Base-by-base conservation (phyloP, 2,797 vertebrate genomes). In the Pipistrellus nathusii region DNA sequence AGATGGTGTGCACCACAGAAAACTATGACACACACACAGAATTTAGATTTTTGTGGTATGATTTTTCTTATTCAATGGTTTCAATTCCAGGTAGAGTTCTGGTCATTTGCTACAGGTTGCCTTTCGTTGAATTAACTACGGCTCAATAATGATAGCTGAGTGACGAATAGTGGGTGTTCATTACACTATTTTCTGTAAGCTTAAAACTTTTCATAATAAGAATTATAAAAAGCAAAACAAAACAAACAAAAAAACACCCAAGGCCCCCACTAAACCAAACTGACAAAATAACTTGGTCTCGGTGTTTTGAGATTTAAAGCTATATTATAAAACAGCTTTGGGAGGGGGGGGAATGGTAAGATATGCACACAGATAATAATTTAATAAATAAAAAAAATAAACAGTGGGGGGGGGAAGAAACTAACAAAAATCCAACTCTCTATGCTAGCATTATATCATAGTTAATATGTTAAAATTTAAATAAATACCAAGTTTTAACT, bases 171-270 rank as follows among this genome's bases (percentile, higher is more conserved):
- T 73, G 13, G 21, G 21, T 9, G 13, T 55, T 80, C 41, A 69
- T 46, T 73, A 73, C 17, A 69, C 11, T 84, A 41, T 81, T 81
- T 85, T 85, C 27, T 71, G 3, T 83, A 91, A 87, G 32, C 48
- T 68, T 73, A 17, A 96, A 96, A 87, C 66, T 93, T 90, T 81
- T 57, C 64, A 80, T 72, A 73, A 84, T 30, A 71, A 93, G 76
- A 85, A n/a, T 72, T 8, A 7, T 13, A 8, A 46, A 59, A 35
- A 10, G 8, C 44, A 44, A 44, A 44, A 44, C 44, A 44, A 44
- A 44, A 44, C 44, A 44, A 44, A 48, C 12, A 44, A 8, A 32
- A n/a, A 5, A 0, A 18, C 59, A 30, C 18, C 18, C 18, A 68
- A 68, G n/a, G 17, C 32, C 75, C 4, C 48, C 20, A 78, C 15